Conservation (phyloP, 2,888 invertebrate genomes). For the Cantharis lateralis region DNA sequence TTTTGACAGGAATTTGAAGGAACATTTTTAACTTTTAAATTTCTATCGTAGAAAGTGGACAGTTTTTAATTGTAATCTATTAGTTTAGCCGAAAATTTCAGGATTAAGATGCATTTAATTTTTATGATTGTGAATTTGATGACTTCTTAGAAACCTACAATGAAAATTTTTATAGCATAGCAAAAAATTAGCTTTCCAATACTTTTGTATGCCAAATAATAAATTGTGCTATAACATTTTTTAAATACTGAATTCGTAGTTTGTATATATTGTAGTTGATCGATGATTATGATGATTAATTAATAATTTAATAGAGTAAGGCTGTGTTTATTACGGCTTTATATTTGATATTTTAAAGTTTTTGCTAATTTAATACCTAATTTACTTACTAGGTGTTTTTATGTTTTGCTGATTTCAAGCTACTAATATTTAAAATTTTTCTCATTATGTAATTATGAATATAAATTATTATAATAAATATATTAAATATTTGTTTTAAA, state of each 20-base stretch:
- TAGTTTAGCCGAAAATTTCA: background rate
- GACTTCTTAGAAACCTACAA: background rate
- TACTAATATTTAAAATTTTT: constrained; percentile 13
- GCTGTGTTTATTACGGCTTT: constrained; percentile 15
- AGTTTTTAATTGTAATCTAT: background rate
- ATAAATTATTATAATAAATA: constrained; percentile 13
- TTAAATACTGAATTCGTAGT: constrained; percentile 38
- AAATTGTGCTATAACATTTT: constrained; percentile 47
- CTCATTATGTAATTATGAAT: constrained; percentile 14
- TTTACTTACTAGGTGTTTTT: constrained; percentile 10
- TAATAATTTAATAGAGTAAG: constrained; percentile 7
- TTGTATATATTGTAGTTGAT: constrained; percentile 37
- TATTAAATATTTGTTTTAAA: background rate
- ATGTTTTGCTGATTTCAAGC: constrained; percentile 18
- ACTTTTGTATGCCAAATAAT: constrained; percentile 53
- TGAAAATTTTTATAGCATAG: background rate
- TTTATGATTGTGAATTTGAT: background rate
- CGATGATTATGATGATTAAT: background rate
- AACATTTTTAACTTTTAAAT: background rate
- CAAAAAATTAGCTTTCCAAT: constrained; percentile 39
- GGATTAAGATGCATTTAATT: background rate
- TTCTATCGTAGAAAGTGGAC: background rate
- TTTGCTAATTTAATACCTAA: constrained; percentile 17
- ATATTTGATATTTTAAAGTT: constrained; percentile 7
- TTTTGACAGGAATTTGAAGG: background rate